Evolutionary conservation across 2,888 invertebrate genomes (phyloP).

Genomic region (Doris montereyensis): DNA sequence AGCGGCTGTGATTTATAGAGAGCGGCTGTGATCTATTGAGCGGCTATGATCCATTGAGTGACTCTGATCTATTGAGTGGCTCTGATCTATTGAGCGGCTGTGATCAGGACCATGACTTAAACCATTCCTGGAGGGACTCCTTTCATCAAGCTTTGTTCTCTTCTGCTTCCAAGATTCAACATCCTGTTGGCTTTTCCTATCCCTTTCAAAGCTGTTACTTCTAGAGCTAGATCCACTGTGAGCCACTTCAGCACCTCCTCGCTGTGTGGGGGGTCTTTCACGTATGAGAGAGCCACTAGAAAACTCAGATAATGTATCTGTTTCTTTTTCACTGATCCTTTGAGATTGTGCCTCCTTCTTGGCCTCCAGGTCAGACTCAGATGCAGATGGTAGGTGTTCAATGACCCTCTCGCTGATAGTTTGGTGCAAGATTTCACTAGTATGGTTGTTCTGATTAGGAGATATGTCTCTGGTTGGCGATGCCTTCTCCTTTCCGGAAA

Average conservation of each 20-base stretch:
- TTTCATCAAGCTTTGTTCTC: no score
- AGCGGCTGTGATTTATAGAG: no score
- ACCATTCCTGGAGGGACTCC: no score
- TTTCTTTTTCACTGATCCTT: conserved; percentile 46
- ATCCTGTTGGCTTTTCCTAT: no score
- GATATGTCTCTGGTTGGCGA: conserved; percentile 27
- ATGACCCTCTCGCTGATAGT: conserved; percentile 55
- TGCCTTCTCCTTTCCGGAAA: conserved; percentile 14
- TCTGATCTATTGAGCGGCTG: no score
- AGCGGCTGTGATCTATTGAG: no score
- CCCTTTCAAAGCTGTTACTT: no score
- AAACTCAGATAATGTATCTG: conserved; percentile 43
- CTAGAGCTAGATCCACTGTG: neutral
- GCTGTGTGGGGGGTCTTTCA: neutral
- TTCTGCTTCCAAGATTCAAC: no score
- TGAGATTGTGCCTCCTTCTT: conserved; percentile 50
- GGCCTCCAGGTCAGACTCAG: conserved; percentile 34
- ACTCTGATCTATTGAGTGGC: no score
- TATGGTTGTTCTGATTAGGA: conserved; percentile 4
- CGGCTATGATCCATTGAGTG: no score
- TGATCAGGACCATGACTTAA: no score
- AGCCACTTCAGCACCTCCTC: no score
- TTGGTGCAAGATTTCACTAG: conserved; percentile 50
- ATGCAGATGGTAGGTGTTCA: conserved; percentile 46
- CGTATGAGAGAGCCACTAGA: conserved; percentile 35